Conservation (phyloP, 2,113 vertebrate genomes). For the Scopus umbretta region DNA sequence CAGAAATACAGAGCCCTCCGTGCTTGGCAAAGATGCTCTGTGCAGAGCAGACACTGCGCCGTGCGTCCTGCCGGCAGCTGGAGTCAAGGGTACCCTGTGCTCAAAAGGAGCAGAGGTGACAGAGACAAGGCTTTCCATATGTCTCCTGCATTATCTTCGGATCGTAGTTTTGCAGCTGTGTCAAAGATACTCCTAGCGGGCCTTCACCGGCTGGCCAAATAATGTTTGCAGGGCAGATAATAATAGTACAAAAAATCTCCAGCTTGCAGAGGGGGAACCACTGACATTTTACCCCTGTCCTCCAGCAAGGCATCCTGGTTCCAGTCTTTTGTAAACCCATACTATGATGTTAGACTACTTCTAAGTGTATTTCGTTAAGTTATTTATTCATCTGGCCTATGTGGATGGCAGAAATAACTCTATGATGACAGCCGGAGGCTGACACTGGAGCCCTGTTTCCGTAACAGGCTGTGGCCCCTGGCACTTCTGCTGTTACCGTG, state of each 20-base stretch:
- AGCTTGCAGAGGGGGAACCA: background rate
- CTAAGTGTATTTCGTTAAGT: background rate
- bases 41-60: background rate
- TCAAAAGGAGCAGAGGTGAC: background rate
- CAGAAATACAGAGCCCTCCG: background rate
- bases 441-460: background rate
- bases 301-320: background rate
- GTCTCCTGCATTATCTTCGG: background rate
- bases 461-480: fast-evolving
- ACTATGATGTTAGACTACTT: background rate
- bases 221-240: background rate
- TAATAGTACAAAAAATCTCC: background rate
- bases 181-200: background rate
- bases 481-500: background rate
- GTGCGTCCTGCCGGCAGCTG: background rate
- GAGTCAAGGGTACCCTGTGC: no score
- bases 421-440: fast-evolving
- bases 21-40: background rate
- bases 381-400: background rate
- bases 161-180: background rate
- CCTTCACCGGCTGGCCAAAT: background rate
- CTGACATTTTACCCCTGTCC: background rate
- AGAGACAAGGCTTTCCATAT: background rate
- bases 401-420: background rate
- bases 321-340: background rate